Evolutionary conservation across 2,113 vertebrate species (phyloP).

Genomic region (Poeciliopsis prolifica): DNA sequence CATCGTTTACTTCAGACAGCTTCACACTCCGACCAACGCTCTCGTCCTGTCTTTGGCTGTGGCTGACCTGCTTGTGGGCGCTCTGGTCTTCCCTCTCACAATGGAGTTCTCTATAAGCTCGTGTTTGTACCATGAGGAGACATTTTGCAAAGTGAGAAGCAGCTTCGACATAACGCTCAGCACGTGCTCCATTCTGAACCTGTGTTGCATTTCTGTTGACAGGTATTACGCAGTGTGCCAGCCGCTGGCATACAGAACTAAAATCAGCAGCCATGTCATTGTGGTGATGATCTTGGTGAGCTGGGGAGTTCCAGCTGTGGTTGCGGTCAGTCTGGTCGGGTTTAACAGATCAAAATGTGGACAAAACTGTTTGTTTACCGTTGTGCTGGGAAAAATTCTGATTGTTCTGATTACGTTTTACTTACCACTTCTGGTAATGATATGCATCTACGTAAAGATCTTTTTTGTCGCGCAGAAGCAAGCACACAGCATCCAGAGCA

Average conservation of each 20-base stretch:
- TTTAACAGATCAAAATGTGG: constrained; percentile 3
- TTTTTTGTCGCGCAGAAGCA: constrained; percentile 43
- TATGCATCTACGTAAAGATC: constrained; percentile 45
- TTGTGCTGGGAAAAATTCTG: neutral
- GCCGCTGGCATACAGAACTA: constrained; percentile 79
- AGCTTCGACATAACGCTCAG: constrained; percentile 40
- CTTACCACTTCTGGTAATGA: constrained; percentile 29
- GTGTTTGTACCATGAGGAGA: constrained; percentile 28
- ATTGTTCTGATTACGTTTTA: constrained; percentile 30
- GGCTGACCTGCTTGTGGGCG: constrained; percentile 29
- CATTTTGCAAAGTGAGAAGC: constrained; percentile 49
- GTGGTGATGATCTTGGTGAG: constrained; percentile 79
- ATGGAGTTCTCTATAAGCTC: constrained; percentile 23
- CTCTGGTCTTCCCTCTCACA: constrained; percentile 31
- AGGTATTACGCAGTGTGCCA: constrained; percentile 63
- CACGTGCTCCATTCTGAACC: constrained; percentile 50
- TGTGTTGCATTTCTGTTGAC: constrained; percentile 60
- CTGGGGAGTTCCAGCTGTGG: constrained; percentile 80
- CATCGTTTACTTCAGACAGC: constrained; percentile 32
- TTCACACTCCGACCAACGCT: constrained; percentile 25
- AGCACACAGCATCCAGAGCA: constrained; percentile 27
- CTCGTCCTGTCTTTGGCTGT: constrained; percentile 36
- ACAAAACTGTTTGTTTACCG: neutral
- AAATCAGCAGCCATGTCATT: constrained; percentile 72
- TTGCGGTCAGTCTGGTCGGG: constrained; percentile 72